A percentile compares a stretch with the other conserved stretches of the same genome.
Evolutionary conservation across 2,797 vertebrate genomes (phyloP).

Genomic region (Chelon labrosus): DNA sequence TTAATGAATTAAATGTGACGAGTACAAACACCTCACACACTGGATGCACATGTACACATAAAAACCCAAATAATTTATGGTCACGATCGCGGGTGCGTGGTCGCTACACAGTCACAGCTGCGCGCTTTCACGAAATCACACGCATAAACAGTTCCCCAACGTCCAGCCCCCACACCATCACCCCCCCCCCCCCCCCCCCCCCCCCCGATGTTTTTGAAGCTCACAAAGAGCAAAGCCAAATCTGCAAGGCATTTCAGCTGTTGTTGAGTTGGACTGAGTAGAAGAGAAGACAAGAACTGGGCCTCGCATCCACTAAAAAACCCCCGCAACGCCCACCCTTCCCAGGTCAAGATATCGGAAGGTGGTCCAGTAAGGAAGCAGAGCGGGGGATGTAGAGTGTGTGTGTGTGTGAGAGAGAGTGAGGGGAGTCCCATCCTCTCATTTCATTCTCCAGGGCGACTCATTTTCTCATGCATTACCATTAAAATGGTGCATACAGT

Average conservation of each 20-base stretch:
- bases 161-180: slow-evolving; percentile 28
- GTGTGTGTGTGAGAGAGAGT: slow-evolving; percentile 14
- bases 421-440: slow-evolving; percentile 61
- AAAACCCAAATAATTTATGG: slow-evolving; percentile 5
- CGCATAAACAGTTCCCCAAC: slow-evolving; percentile 44
- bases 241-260: slow-evolving; percentile 82
- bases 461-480: slow-evolving; percentile 60
- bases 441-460: slow-evolving; percentile 65
- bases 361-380: slow-evolving; percentile 46
- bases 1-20: not conserved
- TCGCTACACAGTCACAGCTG: slow-evolving; percentile 3
- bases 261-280: slow-evolving; percentile 66
- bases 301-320: slow-evolving; percentile 51
- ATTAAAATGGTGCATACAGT: slow-evolving; percentile 57
- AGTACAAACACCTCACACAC: slow-evolving; percentile 3
- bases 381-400: slow-evolving; percentile 11
- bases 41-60: slow-evolving; percentile 1
- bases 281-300: slow-evolving; percentile 59
- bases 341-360: slow-evolving; percentile 61
- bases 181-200: slow-evolving; percentile 6
- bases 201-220: slow-evolving; percentile 54
- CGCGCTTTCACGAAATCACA: slow-evolving; percentile 14
- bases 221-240: slow-evolving; percentile 74
- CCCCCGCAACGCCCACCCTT: slow-evolving; percentile 1
- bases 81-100: not conserved